Evolutionary conservation across 2,797 vertebrate genomes (phyloP).

Genomic region (Calcarius lapponicus): DNA sequence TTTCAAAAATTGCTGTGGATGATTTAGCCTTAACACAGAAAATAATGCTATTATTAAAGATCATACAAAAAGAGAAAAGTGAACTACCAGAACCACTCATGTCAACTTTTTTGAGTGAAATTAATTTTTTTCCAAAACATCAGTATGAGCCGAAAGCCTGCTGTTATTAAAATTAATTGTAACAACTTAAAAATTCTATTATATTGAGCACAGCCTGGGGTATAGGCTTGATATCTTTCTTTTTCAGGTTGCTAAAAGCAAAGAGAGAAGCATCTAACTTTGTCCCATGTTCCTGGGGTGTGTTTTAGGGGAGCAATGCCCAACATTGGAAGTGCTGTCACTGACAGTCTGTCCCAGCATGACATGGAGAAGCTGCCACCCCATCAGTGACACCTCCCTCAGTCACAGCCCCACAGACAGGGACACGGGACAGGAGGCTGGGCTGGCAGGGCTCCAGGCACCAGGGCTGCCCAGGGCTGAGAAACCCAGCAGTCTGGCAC

Average conservation of each 20-base stretch:
- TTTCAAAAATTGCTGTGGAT: not conserved
- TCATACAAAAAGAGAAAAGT: not conserved
- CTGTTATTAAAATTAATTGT: not conserved
- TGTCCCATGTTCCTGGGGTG: fast-evolving
- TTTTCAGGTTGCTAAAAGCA: not conserved
- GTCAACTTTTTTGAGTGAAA: not conserved
- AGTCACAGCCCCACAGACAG: fast-evolving
- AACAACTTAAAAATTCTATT: not conserved
- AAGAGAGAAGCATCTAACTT: not conserved
- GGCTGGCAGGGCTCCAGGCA: not conserved
- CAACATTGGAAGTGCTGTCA: fast-evolving
- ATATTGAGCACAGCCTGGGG: not conserved
- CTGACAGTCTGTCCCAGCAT: fast-evolving
- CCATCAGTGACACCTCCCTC: fast-evolving
- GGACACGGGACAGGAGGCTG: not conserved
- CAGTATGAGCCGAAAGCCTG: not conserved
- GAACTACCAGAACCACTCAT: not conserved
- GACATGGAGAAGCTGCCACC: not conserved
- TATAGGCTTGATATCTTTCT: not conserved
- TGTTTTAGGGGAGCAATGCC: not conserved
- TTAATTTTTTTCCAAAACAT: not conserved
- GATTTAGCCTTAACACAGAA: not conserved
- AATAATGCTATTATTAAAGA: not conserved
- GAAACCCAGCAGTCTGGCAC: not conserved
- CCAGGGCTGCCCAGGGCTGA: not conserved